These are phyloP conservation scores for Cladorhizidae sp. DNA, from an alignment of 37 sponge, comb jelly and placozoan species.

Conservation along the genomic window DNA sequence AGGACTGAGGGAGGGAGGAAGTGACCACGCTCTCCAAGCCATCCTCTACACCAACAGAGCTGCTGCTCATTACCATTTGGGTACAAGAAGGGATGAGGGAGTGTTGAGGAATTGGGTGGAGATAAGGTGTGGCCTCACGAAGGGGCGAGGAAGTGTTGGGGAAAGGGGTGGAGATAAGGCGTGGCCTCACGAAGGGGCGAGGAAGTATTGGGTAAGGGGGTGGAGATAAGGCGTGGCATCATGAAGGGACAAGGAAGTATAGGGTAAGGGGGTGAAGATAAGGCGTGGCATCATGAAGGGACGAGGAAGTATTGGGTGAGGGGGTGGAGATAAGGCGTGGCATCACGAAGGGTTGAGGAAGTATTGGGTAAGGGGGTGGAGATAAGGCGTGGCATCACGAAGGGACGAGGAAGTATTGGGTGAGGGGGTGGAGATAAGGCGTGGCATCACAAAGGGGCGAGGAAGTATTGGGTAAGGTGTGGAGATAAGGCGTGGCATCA, in stretches of 20 bases:
- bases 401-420: too few relatives aligned
- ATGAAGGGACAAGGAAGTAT: too few relatives aligned
- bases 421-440: too few relatives aligned
- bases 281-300: background rate
- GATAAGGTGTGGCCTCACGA: background rate
- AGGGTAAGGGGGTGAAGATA: too few relatives aligned
- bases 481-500: background rate
- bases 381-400: background rate
- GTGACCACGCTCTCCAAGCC: conserved; percentile 58
- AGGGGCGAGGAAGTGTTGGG: too few relatives aligned
- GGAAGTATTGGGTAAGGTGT: too few relatives aligned
- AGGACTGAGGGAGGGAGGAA: conserved; percentile 38
- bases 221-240: background rate
- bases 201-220: too few relatives aligned
- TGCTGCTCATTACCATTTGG: conserved; percentile 75
- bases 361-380: too few relatives aligned
- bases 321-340: background rate
- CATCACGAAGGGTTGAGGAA: too few relatives aligned
- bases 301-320: too few relatives aligned
- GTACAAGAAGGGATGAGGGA: conserved; percentile 29
- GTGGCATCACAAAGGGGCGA: too few relatives aligned
- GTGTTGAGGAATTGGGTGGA: background rate
- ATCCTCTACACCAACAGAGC: conserved; percentile 85
- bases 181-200: background rate
- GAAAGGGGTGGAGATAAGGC: too few relatives aligned